Conservation (phyloP, 2,113 vertebrate species). For the Rhombomys opimus region DNA sequence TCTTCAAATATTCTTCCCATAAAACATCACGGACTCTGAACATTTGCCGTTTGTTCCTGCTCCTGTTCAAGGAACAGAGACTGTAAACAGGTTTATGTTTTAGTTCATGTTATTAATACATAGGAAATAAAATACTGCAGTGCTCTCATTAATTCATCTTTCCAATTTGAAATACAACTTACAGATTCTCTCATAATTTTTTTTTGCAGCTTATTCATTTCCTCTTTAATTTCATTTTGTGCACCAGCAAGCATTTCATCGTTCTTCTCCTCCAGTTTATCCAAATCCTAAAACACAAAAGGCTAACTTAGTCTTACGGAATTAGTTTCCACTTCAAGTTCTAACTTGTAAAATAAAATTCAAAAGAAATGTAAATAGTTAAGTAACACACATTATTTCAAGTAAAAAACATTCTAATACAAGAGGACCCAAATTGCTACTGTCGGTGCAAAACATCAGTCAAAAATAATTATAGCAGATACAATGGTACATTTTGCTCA, state of each 20-base stretch:
- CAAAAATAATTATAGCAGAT: conserved; percentile 38
- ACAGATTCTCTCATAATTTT: background rate
- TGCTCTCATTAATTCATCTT: background rate
- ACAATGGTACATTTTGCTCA: background rate
- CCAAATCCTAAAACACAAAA: background rate
- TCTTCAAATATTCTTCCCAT: background rate
- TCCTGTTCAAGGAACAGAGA: background rate
- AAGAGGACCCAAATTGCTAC: background rate
- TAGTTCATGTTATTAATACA: background rate
- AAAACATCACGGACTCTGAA: background rate
- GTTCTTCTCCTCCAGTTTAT: background rate
- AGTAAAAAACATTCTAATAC: background rate
- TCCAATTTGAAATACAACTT: background rate
- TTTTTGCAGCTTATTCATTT: background rate
- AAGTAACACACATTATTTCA: background rate
- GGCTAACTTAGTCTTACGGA: background rate
- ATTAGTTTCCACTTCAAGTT: background rate
- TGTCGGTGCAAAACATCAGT: background rate
- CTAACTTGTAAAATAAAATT: background rate
- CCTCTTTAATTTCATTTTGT: background rate
- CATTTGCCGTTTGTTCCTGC: background rate
- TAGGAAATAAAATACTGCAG: background rate
- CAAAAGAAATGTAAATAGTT: background rate
- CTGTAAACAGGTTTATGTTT: background rate
- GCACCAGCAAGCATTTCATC: background rate